Percentiles rank a stretch among this genome's conserved stretches.
These are phyloP conservation scores for Vulpes lagopus DNA, from an alignment of 2,113 vertebrate species.

Conservation along the genomic window DNA sequence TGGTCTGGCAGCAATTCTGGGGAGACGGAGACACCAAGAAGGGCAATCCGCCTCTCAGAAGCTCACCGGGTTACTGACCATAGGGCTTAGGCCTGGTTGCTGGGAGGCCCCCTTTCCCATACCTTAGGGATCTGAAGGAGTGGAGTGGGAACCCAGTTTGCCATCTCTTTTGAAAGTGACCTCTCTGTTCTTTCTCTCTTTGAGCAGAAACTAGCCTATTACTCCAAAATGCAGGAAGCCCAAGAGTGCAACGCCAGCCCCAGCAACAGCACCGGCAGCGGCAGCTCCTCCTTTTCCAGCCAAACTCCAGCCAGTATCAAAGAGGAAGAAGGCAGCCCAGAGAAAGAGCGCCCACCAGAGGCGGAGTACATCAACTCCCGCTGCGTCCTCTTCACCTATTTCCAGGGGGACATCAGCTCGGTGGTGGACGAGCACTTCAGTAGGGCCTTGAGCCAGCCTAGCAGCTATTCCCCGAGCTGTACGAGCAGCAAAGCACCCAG, in stretches of 20 bases:
- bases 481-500: slow-evolving; percentile 86
- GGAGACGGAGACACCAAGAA: not conserved
- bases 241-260: slow-evolving; percentile 89
- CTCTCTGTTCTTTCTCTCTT: not conserved
- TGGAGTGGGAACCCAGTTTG: not conserved
- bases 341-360: slow-evolving; percentile 96
- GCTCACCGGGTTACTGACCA: not conserved
- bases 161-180: not conserved
- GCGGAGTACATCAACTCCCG: slow-evolving; percentile 97
- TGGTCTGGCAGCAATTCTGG: not conserved
- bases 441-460: slow-evolving; percentile 96
- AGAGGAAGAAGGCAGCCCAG: slow-evolving; percentile 93
- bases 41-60: not conserved
- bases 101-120: not conserved
- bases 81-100: not conserved
- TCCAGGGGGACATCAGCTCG: slow-evolving; percentile 97
- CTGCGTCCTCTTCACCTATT: slow-evolving; percentile 98
- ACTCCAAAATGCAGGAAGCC: slow-evolving; percentile 98
- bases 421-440: slow-evolving; percentile 99
- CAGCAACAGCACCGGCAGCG: slow-evolving; percentile 81
- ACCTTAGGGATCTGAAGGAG: not conserved
- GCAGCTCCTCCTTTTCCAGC: slow-evolving; percentile 89
- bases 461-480: slow-evolving; percentile 86
- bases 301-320: slow-evolving; percentile 91
- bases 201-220: slow-evolving; percentile 95